These are phyloP conservation scores for Lobophora halterata DNA, from an alignment of 2,888 invertebrate species.

Conservation along the genomic window DNA sequence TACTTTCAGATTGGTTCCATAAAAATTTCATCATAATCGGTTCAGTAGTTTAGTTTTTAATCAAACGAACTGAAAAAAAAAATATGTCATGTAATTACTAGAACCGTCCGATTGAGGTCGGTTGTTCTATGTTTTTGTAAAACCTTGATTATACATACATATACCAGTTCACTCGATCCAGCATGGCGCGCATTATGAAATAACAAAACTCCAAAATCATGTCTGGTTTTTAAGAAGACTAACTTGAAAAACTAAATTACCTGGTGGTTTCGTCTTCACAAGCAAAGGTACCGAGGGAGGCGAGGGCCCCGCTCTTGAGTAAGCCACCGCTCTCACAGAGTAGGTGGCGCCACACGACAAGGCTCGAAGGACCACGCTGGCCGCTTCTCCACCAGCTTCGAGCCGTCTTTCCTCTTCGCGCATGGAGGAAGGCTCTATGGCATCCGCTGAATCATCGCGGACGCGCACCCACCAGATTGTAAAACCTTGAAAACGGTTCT, in stretches of 20 bases:
- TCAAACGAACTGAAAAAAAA: too few relatives aligned
- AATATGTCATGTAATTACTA: too few relatives aligned
- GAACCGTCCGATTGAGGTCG: too few relatives aligned
- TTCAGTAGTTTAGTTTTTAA: too few relatives aligned
- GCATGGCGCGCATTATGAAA: too few relatives aligned
- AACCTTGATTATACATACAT: too few relatives aligned
- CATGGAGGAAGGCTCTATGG: slow-evolving; percentile 46
- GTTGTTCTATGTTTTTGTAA: too few relatives aligned
- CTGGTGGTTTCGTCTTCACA: slow-evolving; percentile 71
- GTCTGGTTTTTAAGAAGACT: too few relatives aligned
- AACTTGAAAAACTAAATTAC: slow-evolving; percentile 39
- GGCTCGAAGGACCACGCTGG: slow-evolving; percentile 57
- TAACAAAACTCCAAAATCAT: too few relatives aligned
- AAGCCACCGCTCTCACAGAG: slow-evolving; percentile 66
- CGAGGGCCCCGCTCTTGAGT: slow-evolving; percentile 67
- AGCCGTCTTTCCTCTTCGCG: slow-evolving; percentile 65
- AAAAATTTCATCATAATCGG: too few relatives aligned
- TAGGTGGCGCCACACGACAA: slow-evolving; percentile 68
- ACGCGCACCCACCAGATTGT: slow-evolving; percentile 70
- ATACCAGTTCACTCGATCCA: too few relatives aligned
- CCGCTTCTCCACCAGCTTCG: slow-evolving; percentile 66
- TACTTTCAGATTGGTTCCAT: too few relatives aligned
- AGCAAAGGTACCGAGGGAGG: slow-evolving; percentile 59
- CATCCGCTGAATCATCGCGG: slow-evolving; percentile 62
- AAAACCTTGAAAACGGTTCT: slow-evolving; percentile 49